Base-by-base conservation (phyloP, 2,797 vertebrate species). In the Micromesistius poutassou region DNA sequence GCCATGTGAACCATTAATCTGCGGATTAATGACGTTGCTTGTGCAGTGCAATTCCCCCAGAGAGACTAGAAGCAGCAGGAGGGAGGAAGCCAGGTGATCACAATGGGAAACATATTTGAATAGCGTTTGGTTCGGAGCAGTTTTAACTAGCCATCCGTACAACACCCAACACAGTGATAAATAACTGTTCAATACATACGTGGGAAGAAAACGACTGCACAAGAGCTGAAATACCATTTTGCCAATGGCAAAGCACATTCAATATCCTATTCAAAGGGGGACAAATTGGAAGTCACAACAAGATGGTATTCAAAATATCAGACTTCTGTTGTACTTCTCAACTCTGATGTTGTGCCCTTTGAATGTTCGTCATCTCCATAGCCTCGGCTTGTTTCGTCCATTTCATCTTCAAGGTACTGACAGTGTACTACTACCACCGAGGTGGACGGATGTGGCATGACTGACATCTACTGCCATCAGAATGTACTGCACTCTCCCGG, bases 391-490 rank as follows among this genome's bases (percentile, higher is more conserved):
- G 35, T 42, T 33, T 33, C 30, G 38, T 74, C 19, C 25, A 40
- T 66, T 70, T 36, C 36, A 68, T n/a, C 19, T 28, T 35, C 30
- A 19, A 70, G 7, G 8, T 35, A n/a, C 55, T 36, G 62, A 68
- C 62, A 68, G 25, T 31, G 4, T 12, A 33, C 28, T 42, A n/a
- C 16, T 13, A 50, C 68, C 33, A 40, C 40, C 12, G 38, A 55
- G 30, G 22, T 31, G 71, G 81, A 77, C 71, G 73, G 19, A 8
- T 79, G 81, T 81, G 80, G 80, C 86, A 83, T 83, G 79, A 75
- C 86, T 91, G 90, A 88, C 90, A 87, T 84, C 90, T 90, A 77
- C 85, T 91, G 89, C 90, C 78, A 35, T 75, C 30, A 75, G 74
- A 78, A 36, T 73, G 42, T n/a, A 73, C 1, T 8, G 8, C 14